A percentile compares a stretch with the other conserved stretches of the same genome.
These are phyloP conservation scores for Geophilus truncorum DNA, from an alignment of 2,888 invertebrate genomes.

Conservation along the genomic window DNA sequence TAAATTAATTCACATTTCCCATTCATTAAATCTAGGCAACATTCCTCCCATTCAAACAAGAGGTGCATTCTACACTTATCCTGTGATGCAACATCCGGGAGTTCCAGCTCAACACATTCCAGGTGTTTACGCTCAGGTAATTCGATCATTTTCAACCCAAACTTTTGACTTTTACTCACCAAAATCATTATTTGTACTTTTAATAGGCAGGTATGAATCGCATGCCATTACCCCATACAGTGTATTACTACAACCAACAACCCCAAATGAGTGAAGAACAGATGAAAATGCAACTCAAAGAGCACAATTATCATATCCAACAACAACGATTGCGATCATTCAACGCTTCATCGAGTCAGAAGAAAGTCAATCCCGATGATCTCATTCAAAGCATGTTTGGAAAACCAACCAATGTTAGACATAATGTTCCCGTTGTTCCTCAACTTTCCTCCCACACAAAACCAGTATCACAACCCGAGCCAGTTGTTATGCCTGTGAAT, in stretches of 20 bases:
- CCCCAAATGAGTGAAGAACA: background rate
- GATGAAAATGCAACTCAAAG: conserved; percentile 25
- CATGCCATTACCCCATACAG: background rate
- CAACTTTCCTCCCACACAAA: no score
- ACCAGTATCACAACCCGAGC: background rate
- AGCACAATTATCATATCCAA: conserved; percentile 34
- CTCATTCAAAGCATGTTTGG: conserved; percentile 33
- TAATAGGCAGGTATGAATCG: background rate
- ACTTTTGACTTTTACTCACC: no score
- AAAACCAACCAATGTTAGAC: background rate
- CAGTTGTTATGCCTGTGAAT: background rate
- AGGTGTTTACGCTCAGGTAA: background rate
- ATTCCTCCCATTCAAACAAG: background rate
- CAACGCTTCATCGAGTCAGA: background rate
- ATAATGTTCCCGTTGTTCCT: background rate
- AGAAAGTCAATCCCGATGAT: conserved; percentile 31
- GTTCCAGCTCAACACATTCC: background rate
- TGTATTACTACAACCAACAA: background rate
- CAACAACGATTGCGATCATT: conserved; percentile 34
- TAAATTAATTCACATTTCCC: no score
- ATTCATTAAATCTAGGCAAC: background rate
- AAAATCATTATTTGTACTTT: background rate
- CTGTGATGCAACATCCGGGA: background rate
- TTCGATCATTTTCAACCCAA: no score
- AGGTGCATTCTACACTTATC: background rate